Percentiles rank a stretch among this genome's conserved stretches.
These are phyloP conservation scores for Poeciliopsis infans DNA, from an alignment of 2,797 vertebrate species.

Conservation along the genomic window DNA sequence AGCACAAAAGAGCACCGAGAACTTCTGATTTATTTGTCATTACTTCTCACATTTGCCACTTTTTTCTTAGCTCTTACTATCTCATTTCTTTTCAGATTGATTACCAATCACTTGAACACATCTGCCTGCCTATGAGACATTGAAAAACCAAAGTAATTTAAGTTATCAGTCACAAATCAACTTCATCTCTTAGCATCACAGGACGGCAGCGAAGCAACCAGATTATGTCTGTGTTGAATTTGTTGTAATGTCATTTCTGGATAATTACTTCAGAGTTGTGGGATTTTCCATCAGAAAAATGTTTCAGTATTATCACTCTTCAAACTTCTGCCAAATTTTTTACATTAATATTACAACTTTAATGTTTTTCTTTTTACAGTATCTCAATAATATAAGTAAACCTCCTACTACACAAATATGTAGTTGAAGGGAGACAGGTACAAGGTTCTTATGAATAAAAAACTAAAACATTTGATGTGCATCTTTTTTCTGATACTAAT, in stretches of 20 bases:
- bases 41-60: not conserved
- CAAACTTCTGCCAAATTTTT: not conserved
- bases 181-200: not conserved
- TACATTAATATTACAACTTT: not conserved
- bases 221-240: not conserved
- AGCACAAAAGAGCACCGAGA: constrained; percentile 16
- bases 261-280: not conserved
- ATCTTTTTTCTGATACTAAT: not conserved
- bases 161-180: not conserved
- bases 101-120: not conserved
- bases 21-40: constrained; percentile 25
- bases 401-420: not conserved
- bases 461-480: not conserved
- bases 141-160: not conserved
- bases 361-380: not conserved
- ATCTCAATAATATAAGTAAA: not conserved
- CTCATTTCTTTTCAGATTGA: not conserved
- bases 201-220: not conserved
- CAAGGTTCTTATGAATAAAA: not conserved
- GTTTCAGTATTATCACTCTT: not conserved
- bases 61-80: not conserved
- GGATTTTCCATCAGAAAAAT: not conserved
- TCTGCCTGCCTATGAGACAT: not conserved
- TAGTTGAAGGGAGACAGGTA: not conserved
- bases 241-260: not conserved